Percentiles rank a stretch among this genome's conserved stretches.
These are phyloP conservation scores for Lophotriccus pileatus DNA, from an alignment of 2,797 vertebrate genomes.

Conservation along the genomic window DNA sequence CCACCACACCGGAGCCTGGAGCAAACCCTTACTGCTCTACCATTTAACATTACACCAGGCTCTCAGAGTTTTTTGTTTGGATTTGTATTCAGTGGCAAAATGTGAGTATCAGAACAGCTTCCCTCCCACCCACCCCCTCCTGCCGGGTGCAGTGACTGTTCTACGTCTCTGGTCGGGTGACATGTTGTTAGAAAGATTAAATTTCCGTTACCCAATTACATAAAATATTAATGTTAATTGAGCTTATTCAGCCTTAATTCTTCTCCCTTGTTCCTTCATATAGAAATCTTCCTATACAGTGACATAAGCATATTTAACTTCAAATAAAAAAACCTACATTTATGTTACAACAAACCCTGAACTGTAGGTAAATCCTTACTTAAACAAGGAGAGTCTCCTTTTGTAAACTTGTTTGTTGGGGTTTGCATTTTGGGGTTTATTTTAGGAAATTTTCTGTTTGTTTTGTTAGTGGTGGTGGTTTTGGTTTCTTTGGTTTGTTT, in stretches of 20 bases:
- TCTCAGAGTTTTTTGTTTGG: not conserved
- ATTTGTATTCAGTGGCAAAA: not conserved
- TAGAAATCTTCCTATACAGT: not conserved
- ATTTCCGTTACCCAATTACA: constrained; percentile 53
- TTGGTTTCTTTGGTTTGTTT: not conserved
- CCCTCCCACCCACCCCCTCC: not conserved
- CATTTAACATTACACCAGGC: not conserved
- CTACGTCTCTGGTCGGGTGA: not conserved
- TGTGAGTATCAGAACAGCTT: not conserved
- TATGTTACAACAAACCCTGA: not conserved
- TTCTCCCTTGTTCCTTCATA: not conserved
- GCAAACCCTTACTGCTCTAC: fast-evolving
- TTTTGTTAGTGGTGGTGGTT: not conserved
- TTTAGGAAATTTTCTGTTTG: not conserved
- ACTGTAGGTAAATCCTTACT: not conserved
- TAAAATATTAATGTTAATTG: constrained; percentile 65
- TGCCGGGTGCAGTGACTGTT: not conserved
- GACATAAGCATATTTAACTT: not conserved
- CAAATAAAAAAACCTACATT: not conserved
- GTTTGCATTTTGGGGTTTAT: not conserved
- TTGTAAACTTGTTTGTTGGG: not conserved
- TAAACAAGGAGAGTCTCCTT: not conserved
- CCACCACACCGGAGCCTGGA: fast-evolving
- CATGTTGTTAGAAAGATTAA: constrained; percentile 44
- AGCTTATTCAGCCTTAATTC: constrained; percentile 47